Evolutionary conservation across 1,140 invertebrate genomes (phyloP), one percentile per base, ranked within the genome.

Genomic region (Heliconius eleuchia): DNA sequence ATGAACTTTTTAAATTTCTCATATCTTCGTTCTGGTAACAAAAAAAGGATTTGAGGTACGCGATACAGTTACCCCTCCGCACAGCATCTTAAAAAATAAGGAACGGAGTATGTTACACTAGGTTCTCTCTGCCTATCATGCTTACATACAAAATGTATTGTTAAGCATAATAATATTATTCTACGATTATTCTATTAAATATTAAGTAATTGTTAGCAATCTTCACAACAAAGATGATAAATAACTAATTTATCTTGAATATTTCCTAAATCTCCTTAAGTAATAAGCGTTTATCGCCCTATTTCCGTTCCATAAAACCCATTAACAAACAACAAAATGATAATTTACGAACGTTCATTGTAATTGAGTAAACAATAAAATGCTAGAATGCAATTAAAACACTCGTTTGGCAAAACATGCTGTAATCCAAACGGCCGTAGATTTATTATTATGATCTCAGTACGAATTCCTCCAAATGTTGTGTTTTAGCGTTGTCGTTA

Each of bases 341-440:
- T 78, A 81, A 81, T 75, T 78, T 78, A 76, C 77, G 66, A 81
- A 78, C 71, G 77, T 76, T 78, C 73, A 76, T 76, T 81, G 80
- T 81, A 81, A 81, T 81, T 81, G 76, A 71, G 74, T 78, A 77
- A 76, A 75, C 80, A 81, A 76, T 81, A 81, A 76, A 78, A 81
- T 77, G 80, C 77, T 81, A 73, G 73, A 81, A 81, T 78, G 77
- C 73, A 78, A 81, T 81, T 81, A 78, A 81, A 81, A 57, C 76
- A 77, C 60, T 71, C 72, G 79, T 80, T 80, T 76, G 80, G 76
- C 80, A 81, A 77, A 81, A 81, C 76, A 78, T 60, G 80, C 71
- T 30, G 55, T 81, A 81, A 81, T 81, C 80, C 76, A 77, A 81
- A 81, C 60, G 57, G 80, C 23, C n/a, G 50, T 75, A 75, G 80